Evolutionary conservation across 2,113 vertebrate species (phyloP).

Genomic region (Myotis lucifugus): DNA sequence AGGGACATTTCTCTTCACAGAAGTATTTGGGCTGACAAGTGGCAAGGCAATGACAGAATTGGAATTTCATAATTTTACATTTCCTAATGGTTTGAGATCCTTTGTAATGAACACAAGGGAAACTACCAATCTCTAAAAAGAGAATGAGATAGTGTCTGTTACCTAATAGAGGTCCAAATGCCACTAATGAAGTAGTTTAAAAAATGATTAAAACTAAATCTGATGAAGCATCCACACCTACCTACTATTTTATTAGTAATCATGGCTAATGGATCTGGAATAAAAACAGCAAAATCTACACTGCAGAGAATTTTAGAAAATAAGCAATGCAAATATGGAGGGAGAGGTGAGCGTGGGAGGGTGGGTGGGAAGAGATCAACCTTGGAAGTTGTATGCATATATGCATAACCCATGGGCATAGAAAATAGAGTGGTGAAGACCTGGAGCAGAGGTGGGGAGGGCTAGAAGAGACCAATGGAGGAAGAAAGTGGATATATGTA

Average conservation of each 20-base stretch:
- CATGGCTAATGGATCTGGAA: neutral
- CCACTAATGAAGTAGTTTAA: neutral
- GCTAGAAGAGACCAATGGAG: too few relatives aligned
- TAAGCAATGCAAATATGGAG: neutral
- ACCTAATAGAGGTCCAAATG: neutral
- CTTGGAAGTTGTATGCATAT: too few relatives aligned
- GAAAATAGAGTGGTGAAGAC: too few relatives aligned
- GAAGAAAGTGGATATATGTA: too few relatives aligned
- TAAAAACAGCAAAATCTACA: neutral
- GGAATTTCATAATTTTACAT: neutral
- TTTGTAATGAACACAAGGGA: neutral
- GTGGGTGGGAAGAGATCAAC: too few relatives aligned
- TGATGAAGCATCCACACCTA: neutral
- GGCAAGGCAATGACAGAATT: neutral
- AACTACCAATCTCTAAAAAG: neutral
- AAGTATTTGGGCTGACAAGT: neutral
- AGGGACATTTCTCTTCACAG: neutral
- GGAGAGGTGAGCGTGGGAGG: neutral
- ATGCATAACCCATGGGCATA: too few relatives aligned
- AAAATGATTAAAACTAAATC: neutral
- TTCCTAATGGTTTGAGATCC: neutral
- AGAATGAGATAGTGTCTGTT: neutral
- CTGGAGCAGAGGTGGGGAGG: too few relatives aligned
- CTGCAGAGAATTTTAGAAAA: neutral
- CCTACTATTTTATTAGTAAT: neutral